These are phyloP conservation scores for Shargacucullia verbasci DNA, from an alignment of 2,888 invertebrate species.

Conservation along the genomic window DNA sequence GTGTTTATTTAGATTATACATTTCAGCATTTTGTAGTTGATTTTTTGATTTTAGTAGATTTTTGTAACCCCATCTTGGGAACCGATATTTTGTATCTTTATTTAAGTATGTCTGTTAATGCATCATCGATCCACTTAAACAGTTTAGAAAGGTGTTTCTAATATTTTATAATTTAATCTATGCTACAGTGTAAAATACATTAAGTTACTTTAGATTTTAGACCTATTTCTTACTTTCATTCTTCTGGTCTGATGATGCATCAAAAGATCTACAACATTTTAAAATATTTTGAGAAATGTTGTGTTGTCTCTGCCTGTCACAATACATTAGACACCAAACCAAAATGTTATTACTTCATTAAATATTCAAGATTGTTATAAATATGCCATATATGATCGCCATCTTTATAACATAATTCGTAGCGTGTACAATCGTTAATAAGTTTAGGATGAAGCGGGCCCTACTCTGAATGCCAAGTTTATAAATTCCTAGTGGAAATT, in stretches of 20 bases:
- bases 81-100: background rate
- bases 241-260: too few species aligned
- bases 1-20: slow-evolving; percentile 49
- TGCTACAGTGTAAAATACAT: too few species aligned
- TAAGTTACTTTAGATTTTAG: too few species aligned
- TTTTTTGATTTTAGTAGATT: slow-evolving; percentile 26
- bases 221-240: too few species aligned
- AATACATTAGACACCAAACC: too few species aligned
- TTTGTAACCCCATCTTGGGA: slow-evolving; percentile 8
- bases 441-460: slow-evolving; percentile 1
- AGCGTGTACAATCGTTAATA: slow-evolving; percentile 13
- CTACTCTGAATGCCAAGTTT: slow-evolving; percentile 1
- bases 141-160: background rate
- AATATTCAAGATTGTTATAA: too few species aligned
- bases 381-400: background rate
- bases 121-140: slow-evolving; percentile 27
- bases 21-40: slow-evolving; percentile 57
- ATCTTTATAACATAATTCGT: slow-evolving; percentile 8
- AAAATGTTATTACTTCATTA: too few species aligned
- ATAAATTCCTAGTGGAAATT: background rate
- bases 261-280: too few species aligned
- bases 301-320: too few species aligned
- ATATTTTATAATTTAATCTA: background rate
- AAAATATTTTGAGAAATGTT: too few species aligned
- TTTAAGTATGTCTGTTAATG: slow-evolving; percentile 10